These are phyloP conservation scores for Sebastes itinus DNA, from an alignment of 2,797 vertebrate species.

Conservation along the genomic window DNA sequence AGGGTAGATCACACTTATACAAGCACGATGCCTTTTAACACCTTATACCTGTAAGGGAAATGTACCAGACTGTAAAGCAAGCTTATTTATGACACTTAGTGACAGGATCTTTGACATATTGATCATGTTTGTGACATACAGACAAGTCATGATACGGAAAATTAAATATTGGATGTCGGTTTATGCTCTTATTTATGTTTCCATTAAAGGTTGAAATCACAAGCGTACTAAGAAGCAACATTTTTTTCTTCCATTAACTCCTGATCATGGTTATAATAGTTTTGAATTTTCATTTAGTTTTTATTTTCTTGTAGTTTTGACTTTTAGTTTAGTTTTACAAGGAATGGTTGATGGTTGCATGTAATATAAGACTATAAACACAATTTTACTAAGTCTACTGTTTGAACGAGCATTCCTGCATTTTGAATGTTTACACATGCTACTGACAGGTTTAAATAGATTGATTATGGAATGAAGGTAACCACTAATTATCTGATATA, in stretches of 20 bases:
- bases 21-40: neutral
- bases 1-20: neutral
- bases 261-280: neutral
- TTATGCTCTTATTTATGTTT: neutral
- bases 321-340: neutral
- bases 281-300: too few species aligned
- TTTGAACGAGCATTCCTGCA: neutral
- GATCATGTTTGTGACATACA: neutral
- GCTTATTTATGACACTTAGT: neutral
- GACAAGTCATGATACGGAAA: neutral
- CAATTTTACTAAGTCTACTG: neutral
- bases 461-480: neutral
- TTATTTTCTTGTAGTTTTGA: neutral
- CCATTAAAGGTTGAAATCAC: accelerated
- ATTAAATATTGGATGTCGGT: neutral
- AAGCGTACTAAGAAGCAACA: neutral
- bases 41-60: neutral
- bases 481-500: accelerated
- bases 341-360: neutral
- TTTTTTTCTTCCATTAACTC: neutral
- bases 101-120: neutral
- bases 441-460: neutral
- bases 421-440: neutral
- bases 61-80: neutral
- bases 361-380: neutral